Percentiles rank a stretch among this genome's conserved stretches.
Conservation (phyloP, 2,113 vertebrate genomes). For the Cyprinodon brontotheroides region DNA sequence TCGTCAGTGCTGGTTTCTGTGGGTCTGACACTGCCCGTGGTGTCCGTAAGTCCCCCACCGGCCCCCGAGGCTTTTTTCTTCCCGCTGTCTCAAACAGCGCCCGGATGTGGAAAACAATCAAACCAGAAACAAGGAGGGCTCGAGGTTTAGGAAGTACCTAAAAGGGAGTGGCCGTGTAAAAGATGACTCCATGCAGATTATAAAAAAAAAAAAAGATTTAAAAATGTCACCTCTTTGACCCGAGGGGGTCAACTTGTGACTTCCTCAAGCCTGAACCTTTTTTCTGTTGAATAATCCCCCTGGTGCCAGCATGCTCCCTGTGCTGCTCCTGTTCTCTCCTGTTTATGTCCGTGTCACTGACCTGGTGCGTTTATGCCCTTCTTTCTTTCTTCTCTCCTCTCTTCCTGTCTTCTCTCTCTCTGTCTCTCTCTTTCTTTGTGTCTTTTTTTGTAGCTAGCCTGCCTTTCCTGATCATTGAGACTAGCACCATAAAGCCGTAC, state of each 20-base stretch:
- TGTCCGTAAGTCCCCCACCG: conserved; percentile 84
- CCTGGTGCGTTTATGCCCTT: conserved; percentile 63
- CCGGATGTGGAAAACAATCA: conserved; percentile 21
- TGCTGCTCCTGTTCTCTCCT: conserved; percentile 49
- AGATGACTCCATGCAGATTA: background rate
- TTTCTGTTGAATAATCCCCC: conserved; percentile 61
- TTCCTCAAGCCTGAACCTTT: conserved; percentile 35
- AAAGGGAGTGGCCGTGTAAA: conserved; percentile 10
- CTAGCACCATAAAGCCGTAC: conserved; percentile 95
- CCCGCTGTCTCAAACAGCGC: conserved; percentile 34
- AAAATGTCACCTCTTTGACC: conserved; percentile 36
- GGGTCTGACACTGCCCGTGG: conserved; percentile 81
- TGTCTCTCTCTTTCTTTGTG: conserved; percentile 41
- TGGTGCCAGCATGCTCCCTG: conserved; percentile 68
- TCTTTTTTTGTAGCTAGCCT: conserved; percentile 87
- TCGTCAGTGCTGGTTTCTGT: conserved; percentile 83
- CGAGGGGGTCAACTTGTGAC: conserved; percentile 14
- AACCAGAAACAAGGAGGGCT: conserved; percentile 45
- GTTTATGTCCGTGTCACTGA: conserved; percentile 77
- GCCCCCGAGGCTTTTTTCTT: background rate
- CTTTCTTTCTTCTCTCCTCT: conserved; percentile 53
- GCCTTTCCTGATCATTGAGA: conserved; percentile 98
- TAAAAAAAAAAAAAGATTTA: background rate
- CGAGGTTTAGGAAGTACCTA: conserved; percentile 39
- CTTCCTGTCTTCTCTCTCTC: conserved; percentile 15